Evolutionary conservation across 2,113 vertebrate species (phyloP).

Genomic region (Cricetomys ansorgei): DNA sequence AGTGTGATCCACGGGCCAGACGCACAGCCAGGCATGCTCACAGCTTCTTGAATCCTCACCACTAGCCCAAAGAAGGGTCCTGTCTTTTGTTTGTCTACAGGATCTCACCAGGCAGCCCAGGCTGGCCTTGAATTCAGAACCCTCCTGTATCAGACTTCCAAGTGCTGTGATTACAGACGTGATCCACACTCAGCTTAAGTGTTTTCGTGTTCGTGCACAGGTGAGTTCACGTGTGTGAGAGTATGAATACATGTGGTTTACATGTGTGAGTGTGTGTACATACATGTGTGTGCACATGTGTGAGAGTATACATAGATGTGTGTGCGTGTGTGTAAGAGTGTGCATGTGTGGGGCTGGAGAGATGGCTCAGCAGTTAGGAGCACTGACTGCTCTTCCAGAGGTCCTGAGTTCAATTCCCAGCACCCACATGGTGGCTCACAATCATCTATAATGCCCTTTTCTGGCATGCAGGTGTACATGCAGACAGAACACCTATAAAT

Average conservation of each 20-base stretch:
- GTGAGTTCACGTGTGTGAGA: not conserved
- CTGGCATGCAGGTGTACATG: no score
- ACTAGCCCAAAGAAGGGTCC: not conserved
- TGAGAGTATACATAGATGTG: not conserved
- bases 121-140: not conserved
- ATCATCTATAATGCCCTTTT: no score
- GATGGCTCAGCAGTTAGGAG: no score
- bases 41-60: conserved; percentile 6
- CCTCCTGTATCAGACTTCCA: not conserved
- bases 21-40: not conserved
- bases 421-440: no score
- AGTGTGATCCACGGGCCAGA: not conserved
- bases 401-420: no score
- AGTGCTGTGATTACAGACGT: not conserved
- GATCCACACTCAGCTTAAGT: no score
- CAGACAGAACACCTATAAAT: no score
- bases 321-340: not conserved
- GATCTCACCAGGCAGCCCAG: not conserved
- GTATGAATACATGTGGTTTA: not conserved
- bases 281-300: no score
- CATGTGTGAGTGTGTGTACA: not conserved
- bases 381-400: no score
- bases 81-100: not conserved
- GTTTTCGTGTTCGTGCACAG: accelerated
- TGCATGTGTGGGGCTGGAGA: no score